Base-by-base conservation (phyloP, 2,888 invertebrate species). In the Andrena camellia region DNA sequence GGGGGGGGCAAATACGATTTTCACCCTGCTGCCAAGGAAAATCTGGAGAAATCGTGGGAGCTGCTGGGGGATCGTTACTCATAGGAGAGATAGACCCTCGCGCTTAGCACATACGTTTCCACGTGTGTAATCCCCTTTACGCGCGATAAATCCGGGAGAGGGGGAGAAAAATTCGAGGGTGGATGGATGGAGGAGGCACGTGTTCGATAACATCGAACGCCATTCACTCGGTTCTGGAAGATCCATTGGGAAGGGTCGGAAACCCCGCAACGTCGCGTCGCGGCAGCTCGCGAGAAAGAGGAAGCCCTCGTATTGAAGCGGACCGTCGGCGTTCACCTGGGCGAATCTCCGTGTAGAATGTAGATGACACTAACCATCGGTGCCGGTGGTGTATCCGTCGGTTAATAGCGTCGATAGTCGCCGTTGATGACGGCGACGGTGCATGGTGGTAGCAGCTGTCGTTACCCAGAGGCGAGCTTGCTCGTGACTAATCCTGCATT, bases 401-500 rank as follows among this genome's bases (percentile, higher is more conserved):
- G 86, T 87, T 88, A 81, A 83, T 81, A 83, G 86, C 80, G 88
- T 81, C 81, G 84, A 82, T 86, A 83, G 84, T 78, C 84, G 84
- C 78, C 84, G 88, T 85, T 85, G 83, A 88, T 84, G 88, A 86
- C 88, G 86, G 57, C 67, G 77, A 72, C 78, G 85, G 87, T 83
- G 86, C 86, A 88, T 85, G 86, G 85, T 84, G 86, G 89, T 88
- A 91, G 90, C 92, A 92, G 91, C 92, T 92, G 92, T 92, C 92
- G 91, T 92, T 92, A 91, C 91, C 92, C 92, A 91, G 90, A 87
- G 87, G 87, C 90, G 85, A 90, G 89, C 91, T 90, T 88, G 90
- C 90, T 89, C 92, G 90, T 92, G 92, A 92, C 92, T 92, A 92
- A 92, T 92, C 92, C 89, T 87, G 90, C 88, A 92, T 90, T 90